phyloP scores from a whole-genome alignment of 92 coral and sea anemone species.

The Meandrina meandrites region DNA sequence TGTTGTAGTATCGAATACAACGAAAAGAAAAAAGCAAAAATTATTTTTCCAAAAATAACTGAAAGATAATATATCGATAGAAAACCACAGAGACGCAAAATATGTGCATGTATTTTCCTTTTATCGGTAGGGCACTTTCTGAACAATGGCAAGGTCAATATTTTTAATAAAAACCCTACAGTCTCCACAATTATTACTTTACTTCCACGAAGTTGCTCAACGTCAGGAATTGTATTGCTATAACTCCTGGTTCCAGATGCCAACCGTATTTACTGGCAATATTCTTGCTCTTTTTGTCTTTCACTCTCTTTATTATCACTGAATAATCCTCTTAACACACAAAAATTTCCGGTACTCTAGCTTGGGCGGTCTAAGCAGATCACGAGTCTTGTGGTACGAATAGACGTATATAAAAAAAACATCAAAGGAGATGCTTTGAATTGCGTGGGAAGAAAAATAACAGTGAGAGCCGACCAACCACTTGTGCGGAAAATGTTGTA shows the following conservation, averaged over 20 bases:
- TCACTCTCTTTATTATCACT: not conserved
- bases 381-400: not conserved
- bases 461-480: not conserved
- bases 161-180: not conserved
- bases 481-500: not conserved
- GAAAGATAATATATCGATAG: not conserved
- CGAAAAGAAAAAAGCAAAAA: not conserved
- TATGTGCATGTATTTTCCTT: not conserved
- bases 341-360: not conserved
- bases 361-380: slow-evolving; percentile 3
- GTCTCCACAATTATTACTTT: not conserved
- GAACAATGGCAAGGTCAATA: not conserved
- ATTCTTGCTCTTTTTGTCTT: not conserved
- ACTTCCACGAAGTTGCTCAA: too few relatives aligned
- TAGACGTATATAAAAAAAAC: not conserved
- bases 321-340: not conserved
- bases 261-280: not conserved
- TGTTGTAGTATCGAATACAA: not conserved
- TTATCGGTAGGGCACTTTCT: not conserved
- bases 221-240: not conserved
- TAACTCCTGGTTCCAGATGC: not conserved
- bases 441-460: not conserved
- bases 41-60: not conserved
- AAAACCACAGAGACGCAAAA: slow-evolving; percentile 9
- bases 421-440: not conserved